Conservation (phyloP, 2,888 invertebrate species). For the Sicus ferrugineus region DNA sequence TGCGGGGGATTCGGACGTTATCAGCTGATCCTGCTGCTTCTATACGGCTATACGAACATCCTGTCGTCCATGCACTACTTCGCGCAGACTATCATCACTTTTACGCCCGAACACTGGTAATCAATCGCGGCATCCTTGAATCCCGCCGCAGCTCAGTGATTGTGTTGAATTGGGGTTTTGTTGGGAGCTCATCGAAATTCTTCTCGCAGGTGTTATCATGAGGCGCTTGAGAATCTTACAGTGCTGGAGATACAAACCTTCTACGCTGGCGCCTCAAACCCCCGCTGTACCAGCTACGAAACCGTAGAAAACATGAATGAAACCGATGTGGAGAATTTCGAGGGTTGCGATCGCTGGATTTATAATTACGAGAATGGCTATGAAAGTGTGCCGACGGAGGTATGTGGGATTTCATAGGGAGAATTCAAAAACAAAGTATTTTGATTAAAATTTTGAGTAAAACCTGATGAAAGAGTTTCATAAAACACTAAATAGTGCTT, state of each 20-base stretch:
- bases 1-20: conserved; percentile 67
- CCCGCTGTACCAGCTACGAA: conserved; percentile 49
- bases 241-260: conserved; percentile 39
- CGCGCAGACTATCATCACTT: conserved; percentile 68
- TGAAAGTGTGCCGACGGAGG: conserved; percentile 70
- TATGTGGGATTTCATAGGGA: conserved; percentile 52
- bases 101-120: conserved; percentile 65
- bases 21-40: conserved; percentile 65
- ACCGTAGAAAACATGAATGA: conserved; percentile 41
- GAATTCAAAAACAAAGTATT: too few relatives aligned
- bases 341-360: conserved; percentile 66
- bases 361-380: conserved; percentile 68
- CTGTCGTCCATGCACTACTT: conserved; percentile 68
- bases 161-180: background rate
- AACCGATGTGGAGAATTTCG: conserved; percentile 12
- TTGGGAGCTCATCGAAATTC: background rate
- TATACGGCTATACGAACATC: conserved; percentile 67
- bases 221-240: conserved; percentile 39
- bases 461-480: too few relatives aligned
- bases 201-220: conserved; percentile 51
- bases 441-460: too few relatives aligned
- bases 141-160: background rate
- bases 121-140: background rate
- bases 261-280: conserved; percentile 46
- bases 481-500: too few relatives aligned